These are phyloP conservation scores for Microtus pennsylvanicus DNA, from an alignment of 2,113 vertebrate species.

Conservation along the genomic window DNA sequence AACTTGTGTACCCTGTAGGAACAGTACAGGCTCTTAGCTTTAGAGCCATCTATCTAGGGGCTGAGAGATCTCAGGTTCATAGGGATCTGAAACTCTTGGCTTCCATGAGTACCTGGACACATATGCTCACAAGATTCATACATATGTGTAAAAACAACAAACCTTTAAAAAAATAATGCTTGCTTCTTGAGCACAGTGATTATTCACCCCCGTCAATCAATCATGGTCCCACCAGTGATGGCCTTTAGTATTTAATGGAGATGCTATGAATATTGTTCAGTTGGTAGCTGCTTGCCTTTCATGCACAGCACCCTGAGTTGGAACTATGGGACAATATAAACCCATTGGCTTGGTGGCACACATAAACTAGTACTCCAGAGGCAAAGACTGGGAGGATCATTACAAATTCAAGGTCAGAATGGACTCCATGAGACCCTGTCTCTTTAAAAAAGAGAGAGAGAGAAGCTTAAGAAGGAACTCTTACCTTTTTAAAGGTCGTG, in stretches of 20 bases:
- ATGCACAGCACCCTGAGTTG: neutral
- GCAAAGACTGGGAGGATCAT: no score
- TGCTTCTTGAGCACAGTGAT: neutral
- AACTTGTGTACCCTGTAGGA: no score
- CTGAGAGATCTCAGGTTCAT: neutral
- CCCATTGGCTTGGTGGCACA: neutral
- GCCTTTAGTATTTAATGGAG: neutral
- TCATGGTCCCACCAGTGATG: neutral
- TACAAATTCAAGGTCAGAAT: neutral
- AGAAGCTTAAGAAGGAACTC: neutral
- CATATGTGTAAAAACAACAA: neutral
- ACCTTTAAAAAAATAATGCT: neutral
- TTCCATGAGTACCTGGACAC: neutral
- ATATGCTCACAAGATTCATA: neutral
- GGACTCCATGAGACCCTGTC: neutral
- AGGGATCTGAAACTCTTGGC: neutral
- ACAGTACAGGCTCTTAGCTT: no score
- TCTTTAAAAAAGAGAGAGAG: neutral
- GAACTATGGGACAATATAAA: neutral
- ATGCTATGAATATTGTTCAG: neutral
- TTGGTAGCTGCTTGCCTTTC: neutral
- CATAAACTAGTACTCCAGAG: neutral
- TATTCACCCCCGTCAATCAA: neutral
- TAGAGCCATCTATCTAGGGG: no score
- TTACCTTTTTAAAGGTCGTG: neutral